Evolutionary conservation across 1,140 invertebrate species (phyloP).

Genomic region (Anastatus disparis): DNA sequence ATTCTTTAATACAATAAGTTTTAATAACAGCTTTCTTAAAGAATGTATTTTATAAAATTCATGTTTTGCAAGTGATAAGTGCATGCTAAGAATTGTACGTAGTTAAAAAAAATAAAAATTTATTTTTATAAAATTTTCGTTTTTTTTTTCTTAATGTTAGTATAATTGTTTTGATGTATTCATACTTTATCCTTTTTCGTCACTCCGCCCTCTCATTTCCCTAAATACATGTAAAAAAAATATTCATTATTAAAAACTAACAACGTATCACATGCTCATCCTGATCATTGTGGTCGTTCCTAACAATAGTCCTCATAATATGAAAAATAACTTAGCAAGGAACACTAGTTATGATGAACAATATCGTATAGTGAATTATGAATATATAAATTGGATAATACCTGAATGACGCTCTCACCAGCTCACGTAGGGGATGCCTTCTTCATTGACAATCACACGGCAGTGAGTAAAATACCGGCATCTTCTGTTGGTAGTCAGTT

Average conservation of each 20-base stretch:
- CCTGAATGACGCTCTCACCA: slow-evolving; percentile 66
- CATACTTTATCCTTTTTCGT: slow-evolving; percentile 35
- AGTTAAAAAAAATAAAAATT: too few species aligned
- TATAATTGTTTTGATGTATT: slow-evolving; percentile 19
- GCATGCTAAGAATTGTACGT: slow-evolving; percentile 46
- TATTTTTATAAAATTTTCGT: too few species aligned
- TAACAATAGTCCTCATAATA: slow-evolving; percentile 41
- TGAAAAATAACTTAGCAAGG: slow-evolving; percentile 57
- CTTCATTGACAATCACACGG: slow-evolving; percentile 67
- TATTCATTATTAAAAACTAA: slow-evolving; percentile 33
- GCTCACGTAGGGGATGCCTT: slow-evolving; percentile 65
- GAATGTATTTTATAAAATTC: slow-evolving; percentile 5
- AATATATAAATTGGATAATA: slow-evolving; percentile 69
- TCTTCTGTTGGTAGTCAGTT: slow-evolving; percentile 68
- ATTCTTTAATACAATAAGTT: slow-evolving; percentile 21
- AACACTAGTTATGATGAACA: slow-evolving; percentile 59
- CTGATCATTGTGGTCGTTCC: slow-evolving; percentile 41
- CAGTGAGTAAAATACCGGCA: slow-evolving; percentile 67
- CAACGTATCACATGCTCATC: slow-evolving; percentile 39
- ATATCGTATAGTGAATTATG: slow-evolving; percentile 65
- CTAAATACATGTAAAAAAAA: slow-evolving; percentile 22
- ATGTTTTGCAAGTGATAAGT: slow-evolving; percentile 13
- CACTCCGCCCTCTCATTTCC: slow-evolving; percentile 24
- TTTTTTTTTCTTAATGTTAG: not conserved
- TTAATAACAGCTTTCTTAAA: slow-evolving; percentile 19